Evolutionary conservation across 2,797 vertebrate genomes (phyloP).

Genomic region (Oryzias sinensis): DNA sequence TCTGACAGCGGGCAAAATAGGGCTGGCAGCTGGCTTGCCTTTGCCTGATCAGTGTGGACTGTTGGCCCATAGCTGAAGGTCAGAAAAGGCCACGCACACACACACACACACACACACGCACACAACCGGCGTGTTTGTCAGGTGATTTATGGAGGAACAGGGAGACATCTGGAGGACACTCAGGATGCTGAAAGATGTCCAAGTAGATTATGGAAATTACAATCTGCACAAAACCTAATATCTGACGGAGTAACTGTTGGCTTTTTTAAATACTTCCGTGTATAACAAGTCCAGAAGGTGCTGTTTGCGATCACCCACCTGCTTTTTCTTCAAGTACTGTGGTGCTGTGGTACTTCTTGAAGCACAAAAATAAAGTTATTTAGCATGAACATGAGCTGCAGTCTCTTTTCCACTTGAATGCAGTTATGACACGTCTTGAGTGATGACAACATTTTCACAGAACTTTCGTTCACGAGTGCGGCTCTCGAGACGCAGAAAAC

Average conservation of each 20-base stretch:
- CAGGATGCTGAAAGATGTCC: slow-evolving; percentile 17
- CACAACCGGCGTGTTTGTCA: slow-evolving; percentile 23
- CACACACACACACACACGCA: slow-evolving; percentile 1
- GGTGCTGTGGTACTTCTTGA: no score
- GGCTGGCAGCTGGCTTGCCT: slow-evolving; percentile 41
- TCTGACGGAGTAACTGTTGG: background rate
- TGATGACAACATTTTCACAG: slow-evolving; percentile 21
- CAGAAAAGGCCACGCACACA: slow-evolving; percentile 26
- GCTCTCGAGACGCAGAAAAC: slow-evolving; percentile 22
- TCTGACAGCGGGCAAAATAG: slow-evolving; percentile 50
- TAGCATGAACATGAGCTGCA: slow-evolving; percentile 3
- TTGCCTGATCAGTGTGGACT: slow-evolving; percentile 44
- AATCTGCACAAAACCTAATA: slow-evolving; percentile 1
- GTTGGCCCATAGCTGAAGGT: slow-evolving; percentile 66
- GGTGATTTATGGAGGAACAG: slow-evolving; percentile 46
- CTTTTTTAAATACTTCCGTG: background rate
- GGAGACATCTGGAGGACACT: slow-evolving; percentile 44
- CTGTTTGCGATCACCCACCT: background rate
- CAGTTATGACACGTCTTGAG: slow-evolving; percentile 3
- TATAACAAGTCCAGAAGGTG: background rate
- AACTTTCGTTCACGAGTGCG: slow-evolving; percentile 6
- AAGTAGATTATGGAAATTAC: slow-evolving; percentile 30
- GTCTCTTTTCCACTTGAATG: slow-evolving; percentile 9
- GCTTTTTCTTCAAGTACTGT: no score
- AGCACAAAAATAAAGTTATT: background rate